Conservation (phyloP, 1,140 invertebrate genomes). For the Trichonephila inaurata region DNA sequence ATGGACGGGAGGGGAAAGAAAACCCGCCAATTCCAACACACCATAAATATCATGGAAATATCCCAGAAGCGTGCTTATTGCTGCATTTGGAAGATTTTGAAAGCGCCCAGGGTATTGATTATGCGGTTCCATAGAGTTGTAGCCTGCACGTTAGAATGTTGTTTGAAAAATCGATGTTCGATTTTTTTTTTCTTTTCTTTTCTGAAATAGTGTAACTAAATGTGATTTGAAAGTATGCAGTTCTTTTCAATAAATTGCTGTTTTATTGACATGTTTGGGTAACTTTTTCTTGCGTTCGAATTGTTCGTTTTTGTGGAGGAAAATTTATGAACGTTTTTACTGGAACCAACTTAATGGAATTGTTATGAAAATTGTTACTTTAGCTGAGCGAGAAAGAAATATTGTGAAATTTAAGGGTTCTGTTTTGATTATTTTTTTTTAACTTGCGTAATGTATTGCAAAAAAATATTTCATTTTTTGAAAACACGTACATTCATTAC, state of each 20-base stretch:
- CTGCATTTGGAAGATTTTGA: background rate
- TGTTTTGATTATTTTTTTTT: background rate
- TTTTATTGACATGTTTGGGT: background rate
- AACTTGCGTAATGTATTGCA: too few relatives aligned
- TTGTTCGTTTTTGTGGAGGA: background rate
- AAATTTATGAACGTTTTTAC: background rate
- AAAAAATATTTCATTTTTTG: too few relatives aligned
- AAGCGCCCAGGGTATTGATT: background rate
- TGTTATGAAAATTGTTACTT: background rate
- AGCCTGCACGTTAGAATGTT: background rate
- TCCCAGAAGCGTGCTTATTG: background rate
- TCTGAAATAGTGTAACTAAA: background rate
- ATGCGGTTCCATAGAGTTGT: background rate
- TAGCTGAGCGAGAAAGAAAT: background rate
- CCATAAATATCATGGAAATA: slow-evolving; percentile 2
- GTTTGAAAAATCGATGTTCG: background rate
- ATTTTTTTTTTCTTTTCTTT: background rate
- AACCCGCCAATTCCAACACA: background rate
- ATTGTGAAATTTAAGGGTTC: background rate
- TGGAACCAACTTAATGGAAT: background rate
- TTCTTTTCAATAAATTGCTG: background rate
- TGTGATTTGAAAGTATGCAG: background rate
- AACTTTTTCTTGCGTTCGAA: background rate
- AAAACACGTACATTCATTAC: too few relatives aligned
- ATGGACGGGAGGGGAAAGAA: background rate